Percentiles rank a stretch among this genome's conserved stretches.
Conservation (phyloP, 2,113 vertebrate species). For the Ailurus styani region DNA sequence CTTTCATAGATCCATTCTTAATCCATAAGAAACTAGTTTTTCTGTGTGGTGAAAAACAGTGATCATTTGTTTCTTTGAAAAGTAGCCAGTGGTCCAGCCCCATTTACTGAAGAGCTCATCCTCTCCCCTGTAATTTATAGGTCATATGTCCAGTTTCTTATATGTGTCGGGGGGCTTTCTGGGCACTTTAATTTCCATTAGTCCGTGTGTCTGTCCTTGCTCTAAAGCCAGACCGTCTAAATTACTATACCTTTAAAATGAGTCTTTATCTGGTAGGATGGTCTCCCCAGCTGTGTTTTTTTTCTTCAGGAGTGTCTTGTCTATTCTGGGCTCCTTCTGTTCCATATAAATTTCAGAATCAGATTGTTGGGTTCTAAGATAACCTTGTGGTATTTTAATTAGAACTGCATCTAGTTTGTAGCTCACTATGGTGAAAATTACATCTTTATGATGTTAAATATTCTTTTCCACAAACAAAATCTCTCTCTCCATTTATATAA, state of each 20-base stretch:
- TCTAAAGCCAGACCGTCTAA: not conserved
- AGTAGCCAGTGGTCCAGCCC: not conserved
- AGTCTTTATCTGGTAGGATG: not conserved
- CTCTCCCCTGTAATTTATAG: not conserved
- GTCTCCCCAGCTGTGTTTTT: not conserved
- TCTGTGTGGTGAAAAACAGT: not conserved
- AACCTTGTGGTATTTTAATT: not conserved
- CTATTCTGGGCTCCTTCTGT: not conserved
- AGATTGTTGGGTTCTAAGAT: not conserved
- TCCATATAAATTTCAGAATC: not conserved
- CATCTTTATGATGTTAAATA: not conserved
- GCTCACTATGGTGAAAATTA: not conserved
- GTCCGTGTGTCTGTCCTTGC: not conserved
- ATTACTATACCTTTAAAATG: not conserved
- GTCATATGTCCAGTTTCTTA: not conserved
- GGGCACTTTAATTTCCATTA: not conserved
- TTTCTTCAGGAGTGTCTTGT: not conserved
- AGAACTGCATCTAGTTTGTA: not conserved
- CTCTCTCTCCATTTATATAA: not conserved
- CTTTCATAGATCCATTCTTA: not conserved
- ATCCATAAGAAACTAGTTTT: not conserved
- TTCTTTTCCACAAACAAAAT: not conserved
- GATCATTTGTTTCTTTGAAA: not conserved
- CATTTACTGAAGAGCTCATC: not conserved
- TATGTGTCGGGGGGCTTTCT: not conserved